These are phyloP conservation scores for Oscheius sp. DNA, from an alignment of 2,888 invertebrate species.

Conservation along the genomic window DNA sequence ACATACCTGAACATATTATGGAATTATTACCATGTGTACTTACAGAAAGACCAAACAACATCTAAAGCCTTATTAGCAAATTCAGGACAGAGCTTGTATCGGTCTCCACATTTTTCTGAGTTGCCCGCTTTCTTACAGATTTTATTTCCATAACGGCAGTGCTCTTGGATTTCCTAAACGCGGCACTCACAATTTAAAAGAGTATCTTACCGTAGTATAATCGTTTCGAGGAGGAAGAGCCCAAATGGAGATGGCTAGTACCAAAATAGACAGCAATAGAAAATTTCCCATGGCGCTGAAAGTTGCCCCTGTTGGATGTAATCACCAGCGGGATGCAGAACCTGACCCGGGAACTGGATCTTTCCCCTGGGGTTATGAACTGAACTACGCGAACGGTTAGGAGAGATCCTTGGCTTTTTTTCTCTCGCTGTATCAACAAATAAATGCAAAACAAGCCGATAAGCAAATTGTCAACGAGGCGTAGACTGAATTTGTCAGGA, in stretches of 20 bases:
- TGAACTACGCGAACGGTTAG: conserved; percentile 5
- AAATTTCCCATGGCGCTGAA: conserved; percentile 7
- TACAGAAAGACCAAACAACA: conserved; percentile 28
- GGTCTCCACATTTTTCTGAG: conserved; percentile 10
- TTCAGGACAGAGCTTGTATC: conserved; percentile 4
- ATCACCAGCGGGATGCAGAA: not conserved
- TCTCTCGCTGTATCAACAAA: not conserved
- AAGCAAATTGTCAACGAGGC: too few species aligned
- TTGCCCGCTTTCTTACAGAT: conserved; percentile 19
- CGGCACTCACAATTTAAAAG: not conserved
- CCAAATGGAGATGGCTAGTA: not conserved
- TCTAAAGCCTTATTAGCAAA: conserved; percentile 21
- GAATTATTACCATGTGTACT: not conserved
- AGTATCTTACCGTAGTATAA: not conserved
- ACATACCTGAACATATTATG: conserved; percentile 22
- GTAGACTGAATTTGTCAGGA: too few species aligned
- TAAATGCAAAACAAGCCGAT: not conserved
- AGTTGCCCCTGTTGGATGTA: not conserved
- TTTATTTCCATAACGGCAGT: conserved; percentile 17
- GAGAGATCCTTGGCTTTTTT: conserved; percentile 4
- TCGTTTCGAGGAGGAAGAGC: conserved; percentile 9
- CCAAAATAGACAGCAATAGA: not conserved
- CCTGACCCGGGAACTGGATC: conserved; percentile 30
- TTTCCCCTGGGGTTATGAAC: conserved; percentile 32
- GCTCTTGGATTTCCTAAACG: conserved; percentile 11